Conservation (phyloP, 2,888 invertebrate species). For the Cetonia aurata region DNA sequence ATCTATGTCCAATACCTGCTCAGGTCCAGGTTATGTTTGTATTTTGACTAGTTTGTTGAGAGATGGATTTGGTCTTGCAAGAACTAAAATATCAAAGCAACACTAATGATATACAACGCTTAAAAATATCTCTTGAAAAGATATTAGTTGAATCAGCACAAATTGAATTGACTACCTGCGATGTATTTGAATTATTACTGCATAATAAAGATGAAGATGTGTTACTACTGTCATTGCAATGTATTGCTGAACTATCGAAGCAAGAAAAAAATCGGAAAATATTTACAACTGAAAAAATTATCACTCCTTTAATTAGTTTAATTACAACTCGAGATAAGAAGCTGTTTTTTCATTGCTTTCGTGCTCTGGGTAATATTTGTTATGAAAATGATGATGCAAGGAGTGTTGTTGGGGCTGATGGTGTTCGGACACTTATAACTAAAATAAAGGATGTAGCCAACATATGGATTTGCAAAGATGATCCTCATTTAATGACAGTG, state of each 20-base stretch:
- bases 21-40: conserved; percentile 27
- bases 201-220: conserved; percentile 68
- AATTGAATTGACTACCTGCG: conserved; percentile 67
- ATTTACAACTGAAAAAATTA: conserved; percentile 74
- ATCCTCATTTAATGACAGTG: conserved; percentile 68
- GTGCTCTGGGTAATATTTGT: conserved; percentile 90
- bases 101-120: conserved; percentile 56
- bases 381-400: conserved; percentile 85
- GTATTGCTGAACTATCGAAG: conserved; percentile 87
- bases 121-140: conserved; percentile 67
- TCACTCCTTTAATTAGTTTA: conserved; percentile 71
- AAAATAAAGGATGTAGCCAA: conserved; percentile 53
- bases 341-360: conserved; percentile 78
- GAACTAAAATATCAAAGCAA: conserved; percentile 15
- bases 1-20: no score
- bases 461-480: conserved; percentile 42
- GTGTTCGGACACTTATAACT: conserved; percentile 58
- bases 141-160: conserved; percentile 67
- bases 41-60: conserved; percentile 12
- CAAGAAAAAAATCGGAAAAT: conserved; percentile 79
- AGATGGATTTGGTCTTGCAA: conserved; percentile 17
- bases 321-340: conserved; percentile 68
- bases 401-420: conserved; percentile 65
- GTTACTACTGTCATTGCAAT: conserved; percentile 73
- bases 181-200: conserved; percentile 67